These are phyloP conservation scores for Cheilosia soror DNA, from an alignment of 2,888 invertebrate species.

Conservation along the genomic window DNA sequence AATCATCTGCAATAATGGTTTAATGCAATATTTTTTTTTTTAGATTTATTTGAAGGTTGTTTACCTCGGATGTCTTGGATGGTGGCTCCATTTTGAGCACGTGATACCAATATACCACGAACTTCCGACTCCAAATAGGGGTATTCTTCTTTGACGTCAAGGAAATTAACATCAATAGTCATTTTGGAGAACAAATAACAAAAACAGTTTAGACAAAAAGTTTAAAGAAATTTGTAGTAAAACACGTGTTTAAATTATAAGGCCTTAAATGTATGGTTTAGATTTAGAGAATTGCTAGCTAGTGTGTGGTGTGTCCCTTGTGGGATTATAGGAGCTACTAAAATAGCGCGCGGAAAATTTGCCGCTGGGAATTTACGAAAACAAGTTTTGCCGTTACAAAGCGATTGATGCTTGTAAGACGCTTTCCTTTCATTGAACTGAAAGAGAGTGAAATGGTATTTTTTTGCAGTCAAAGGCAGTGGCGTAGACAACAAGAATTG, in stretches of 20 bases:
- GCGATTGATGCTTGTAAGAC: conserved; percentile 45
- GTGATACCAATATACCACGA: conserved; percentile 80
- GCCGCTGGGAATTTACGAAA: conserved; percentile 18
- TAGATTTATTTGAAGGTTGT: conserved; percentile 11
- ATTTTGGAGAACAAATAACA: conserved; percentile 70
- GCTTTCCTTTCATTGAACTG: conserved; percentile 40
- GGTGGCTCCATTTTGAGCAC: conserved; percentile 82
- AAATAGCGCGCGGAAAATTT: conserved; percentile 21
- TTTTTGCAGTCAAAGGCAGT: neutral
- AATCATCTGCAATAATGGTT: conserved; percentile 79
- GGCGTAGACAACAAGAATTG: neutral
- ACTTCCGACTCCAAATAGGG: conserved; percentile 81
- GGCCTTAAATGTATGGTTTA: neutral
- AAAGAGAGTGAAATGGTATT: neutral
- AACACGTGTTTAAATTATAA: conserved; percentile 55
- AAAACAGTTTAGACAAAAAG: neutral
- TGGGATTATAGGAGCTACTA: conserved; percentile 37
- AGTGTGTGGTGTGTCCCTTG: conserved; percentile 17
- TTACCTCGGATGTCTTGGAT: conserved; percentile 81
- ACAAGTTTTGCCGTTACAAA: conserved; percentile 11
- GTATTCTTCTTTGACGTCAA: conserved; percentile 79
- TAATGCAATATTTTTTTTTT: neutral
- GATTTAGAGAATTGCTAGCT: conserved; percentile 5
- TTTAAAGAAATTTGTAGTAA: conserved; percentile 16
- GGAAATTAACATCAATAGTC: conserved; percentile 79